Conservation (phyloP, 2,888 invertebrate genomes). For the Ophion slaviceki region DNA sequence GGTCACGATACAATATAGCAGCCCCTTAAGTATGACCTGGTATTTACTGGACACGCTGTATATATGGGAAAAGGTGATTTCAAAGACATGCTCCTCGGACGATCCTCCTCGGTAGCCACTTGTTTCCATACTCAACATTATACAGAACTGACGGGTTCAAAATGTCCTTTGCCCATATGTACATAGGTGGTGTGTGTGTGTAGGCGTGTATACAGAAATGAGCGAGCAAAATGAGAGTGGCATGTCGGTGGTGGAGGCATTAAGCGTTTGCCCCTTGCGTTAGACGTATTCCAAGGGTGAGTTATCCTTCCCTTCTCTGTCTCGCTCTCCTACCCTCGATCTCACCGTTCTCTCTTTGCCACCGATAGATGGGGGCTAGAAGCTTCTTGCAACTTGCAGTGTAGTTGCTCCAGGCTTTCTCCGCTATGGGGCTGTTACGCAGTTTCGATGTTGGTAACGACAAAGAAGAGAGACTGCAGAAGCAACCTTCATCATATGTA, state of each 20-base stretch:
- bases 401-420: slow-evolving; percentile 54
- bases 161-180: background rate
- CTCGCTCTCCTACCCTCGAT: background rate
- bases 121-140: background rate
- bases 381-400: slow-evolving; percentile 52
- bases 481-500: slow-evolving; percentile 19
- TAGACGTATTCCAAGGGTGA: slow-evolving; percentile 65
- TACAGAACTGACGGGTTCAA: background rate
- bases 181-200: background rate
- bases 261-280: slow-evolving; percentile 58
- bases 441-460: slow-evolving; percentile 38
- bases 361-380: slow-evolving; percentile 41
- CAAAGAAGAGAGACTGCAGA: slow-evolving; percentile 31
- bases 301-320: slow-evolving; percentile 5
- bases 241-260: slow-evolving; percentile 61
- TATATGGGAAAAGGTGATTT: background rate
- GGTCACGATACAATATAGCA: too few species aligned
- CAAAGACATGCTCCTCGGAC: background rate
- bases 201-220: slow-evolving; percentile 15
- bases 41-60: background rate
- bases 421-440: slow-evolving; percentile 20
- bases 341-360: slow-evolving; percentile 24
- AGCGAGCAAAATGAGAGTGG: slow-evolving; percentile 55
- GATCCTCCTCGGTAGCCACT: background rate
- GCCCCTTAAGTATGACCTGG: background rate